Evolutionary conservation across 1,140 invertebrate genomes (phyloP), one percentile per base, ranked within the genome.

Genomic region (Drosophila paulistorum): DNA sequence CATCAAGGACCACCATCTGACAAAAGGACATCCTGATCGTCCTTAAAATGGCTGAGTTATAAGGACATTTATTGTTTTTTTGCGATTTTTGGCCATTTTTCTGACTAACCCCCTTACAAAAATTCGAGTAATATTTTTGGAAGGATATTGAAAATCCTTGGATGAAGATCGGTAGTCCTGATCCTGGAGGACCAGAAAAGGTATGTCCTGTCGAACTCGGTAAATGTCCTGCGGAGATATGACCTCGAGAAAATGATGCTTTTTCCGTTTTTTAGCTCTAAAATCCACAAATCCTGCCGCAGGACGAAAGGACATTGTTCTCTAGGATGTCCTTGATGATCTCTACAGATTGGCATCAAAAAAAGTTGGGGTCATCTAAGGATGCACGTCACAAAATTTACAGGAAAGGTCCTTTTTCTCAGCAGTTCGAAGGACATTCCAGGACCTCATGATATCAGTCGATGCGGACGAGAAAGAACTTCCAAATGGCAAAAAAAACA

Each of bases 211-310:
- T 1, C 1, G 14, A 45, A 17, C 20, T 45, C 42, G 14, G 42
- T 7, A 1, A 9, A 2, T 17, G 7, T 17, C 23, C 42, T 17
- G 14, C 14, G 1, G 42, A 45, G 42, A 17, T 17, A 20, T 48
- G 9, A 17, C 17, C 7, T 20, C n/a, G 17, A 6, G 17, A 20
- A 20, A 11, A 14, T 45, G 0, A n/a, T 14, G 2, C 7, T 7
- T 58, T 70, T 71, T 74, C 58, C 37, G 48, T 72, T 35, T 35
- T 35, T 35, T 35, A 35, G 33, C 33, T 35, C 33, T 35, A 35
- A 9, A 35, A 35, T 9, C 2, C 7, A 1, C 33, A 9, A 35
- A 35, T 35, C 33, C 33, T 35, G 7, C 33, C 33, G 33, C 33
- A 35, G 33, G 33, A 35, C 33, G 33, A 35, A 35, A 35, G 7